Evolutionary conservation across 2,888 invertebrate species (phyloP), one percentile per base, ranked within the genome.

Genomic region (Anoplius nigerrimus): DNA sequence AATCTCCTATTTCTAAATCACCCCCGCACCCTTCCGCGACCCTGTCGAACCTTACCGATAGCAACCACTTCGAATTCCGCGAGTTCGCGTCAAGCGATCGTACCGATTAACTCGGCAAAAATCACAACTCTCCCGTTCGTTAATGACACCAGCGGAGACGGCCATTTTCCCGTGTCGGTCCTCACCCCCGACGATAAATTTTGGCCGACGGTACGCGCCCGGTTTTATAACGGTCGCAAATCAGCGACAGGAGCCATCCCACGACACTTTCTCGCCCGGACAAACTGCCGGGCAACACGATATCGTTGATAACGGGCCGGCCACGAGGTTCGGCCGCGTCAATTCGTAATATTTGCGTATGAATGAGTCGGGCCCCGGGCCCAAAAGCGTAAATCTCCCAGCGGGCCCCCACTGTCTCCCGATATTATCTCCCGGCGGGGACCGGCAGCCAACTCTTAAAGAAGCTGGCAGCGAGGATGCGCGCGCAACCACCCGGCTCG

Each of bases 281-380:
- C 48, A 77, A 77, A 75, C 78, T 65, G 75, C 34, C 11, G 8
- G 66, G 78, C 54, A 78, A 80, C 75, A 74, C 76, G 78, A 76
- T 81, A 81, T 78, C 76, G 66, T 77, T 82, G 82, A 82, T 81
- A 82, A 73, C 62, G 59, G 69, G 64, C 53, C 67, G 55, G 71
- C 46, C 62, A 8, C 57, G 60, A 55, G 62, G 71, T 60, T 55
- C 70, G 70, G n/a, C 72, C 70, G 69, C 75, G 75, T 76, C 78
- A 75, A 78, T 78, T 82, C 79, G 79, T 80, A 82, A 84, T 85
- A 85, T 85, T 85, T 84, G 84, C 82, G 85, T 85, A 84, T 84
- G 84, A 85, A 85, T 85, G 83, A 82, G 74, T 62, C 42, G 66
- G 69, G 34, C 34, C 34, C 34, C 34, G 77, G 79, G 69, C 76